Evolutionary conservation across 2,888 invertebrate species (phyloP).

Genomic region (Crematogaster levior): DNA sequence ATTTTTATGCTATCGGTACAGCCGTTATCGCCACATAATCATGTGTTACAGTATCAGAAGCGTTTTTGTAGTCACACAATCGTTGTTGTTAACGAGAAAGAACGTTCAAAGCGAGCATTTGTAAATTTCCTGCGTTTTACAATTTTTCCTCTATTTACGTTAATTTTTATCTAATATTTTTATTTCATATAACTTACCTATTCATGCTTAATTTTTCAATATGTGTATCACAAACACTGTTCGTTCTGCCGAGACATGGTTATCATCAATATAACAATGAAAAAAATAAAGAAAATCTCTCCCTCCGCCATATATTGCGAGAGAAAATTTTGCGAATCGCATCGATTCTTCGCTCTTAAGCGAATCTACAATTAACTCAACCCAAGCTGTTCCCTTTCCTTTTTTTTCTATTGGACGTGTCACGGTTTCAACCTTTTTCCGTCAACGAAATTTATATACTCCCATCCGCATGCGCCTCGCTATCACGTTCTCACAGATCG

Average conservation of each 20-base stretch:
- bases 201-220: background rate
- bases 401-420: background rate
- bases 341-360: background rate
- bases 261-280: background rate
- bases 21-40: background rate
- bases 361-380: too few relatives aligned
- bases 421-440: background rate
- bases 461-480: constrained; percentile 19
- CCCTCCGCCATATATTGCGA: background rate
- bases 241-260: background rate
- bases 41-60: background rate
- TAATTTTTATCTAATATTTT: background rate
- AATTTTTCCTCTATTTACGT: background rate
- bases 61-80: background rate
- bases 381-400: too few relatives aligned
- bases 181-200: background rate
- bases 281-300: background rate
- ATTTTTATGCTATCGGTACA: background rate
- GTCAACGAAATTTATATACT: background rate
- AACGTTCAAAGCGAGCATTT: background rate
- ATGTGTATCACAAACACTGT: background rate
- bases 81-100: background rate
- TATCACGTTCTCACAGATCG: background rate
- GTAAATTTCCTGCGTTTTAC: background rate
- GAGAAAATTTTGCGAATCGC: background rate